These are phyloP conservation scores for Drosophila carrolli DNA, from an alignment of 1,140 invertebrate genomes.

Conservation along the genomic window DNA sequence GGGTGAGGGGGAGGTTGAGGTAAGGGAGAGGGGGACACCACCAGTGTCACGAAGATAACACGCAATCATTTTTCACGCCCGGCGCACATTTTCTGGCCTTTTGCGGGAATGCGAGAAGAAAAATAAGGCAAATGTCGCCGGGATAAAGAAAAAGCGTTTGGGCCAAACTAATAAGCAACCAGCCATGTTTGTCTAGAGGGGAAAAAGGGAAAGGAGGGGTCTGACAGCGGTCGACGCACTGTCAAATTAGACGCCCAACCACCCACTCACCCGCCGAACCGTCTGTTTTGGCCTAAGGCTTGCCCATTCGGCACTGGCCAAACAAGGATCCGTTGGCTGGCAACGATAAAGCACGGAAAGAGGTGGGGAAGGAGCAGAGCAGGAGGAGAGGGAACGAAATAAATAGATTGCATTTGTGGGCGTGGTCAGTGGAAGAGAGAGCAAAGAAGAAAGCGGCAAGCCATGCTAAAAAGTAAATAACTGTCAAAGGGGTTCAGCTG, in stretches of 20 bases:
- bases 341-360: constrained; percentile 38
- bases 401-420: constrained; percentile 56
- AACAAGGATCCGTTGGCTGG: constrained; percentile 29
- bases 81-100: constrained; percentile 8
- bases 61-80: constrained; percentile 35
- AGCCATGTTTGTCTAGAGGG: constrained; percentile 4
- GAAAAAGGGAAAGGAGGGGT: too few relatives aligned
- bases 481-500: constrained; percentile 49
- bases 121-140: constrained; percentile 13
- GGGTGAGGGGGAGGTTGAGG: not conserved
- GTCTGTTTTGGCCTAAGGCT: constrained; percentile 5
- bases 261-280: not conserved
- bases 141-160: constrained; percentile 20
- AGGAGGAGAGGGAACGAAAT: constrained; percentile 22
- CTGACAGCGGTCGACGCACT: constrained; percentile 43
- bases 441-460: not conserved
- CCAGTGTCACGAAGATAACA: constrained; percentile 36
- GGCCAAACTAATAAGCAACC: constrained; percentile 34
- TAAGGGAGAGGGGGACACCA: not conserved
- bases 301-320: constrained; percentile 7
- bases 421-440: constrained; percentile 22
- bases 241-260: constrained; percentile 47
- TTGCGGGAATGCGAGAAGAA: not conserved
- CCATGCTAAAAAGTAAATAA: constrained; percentile 52
- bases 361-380: not conserved